These are phyloP conservation scores for Arbacia lixula DNA, from an alignment of 53 echinoderm and acorn worm species.

Conservation along the genomic window DNA sequence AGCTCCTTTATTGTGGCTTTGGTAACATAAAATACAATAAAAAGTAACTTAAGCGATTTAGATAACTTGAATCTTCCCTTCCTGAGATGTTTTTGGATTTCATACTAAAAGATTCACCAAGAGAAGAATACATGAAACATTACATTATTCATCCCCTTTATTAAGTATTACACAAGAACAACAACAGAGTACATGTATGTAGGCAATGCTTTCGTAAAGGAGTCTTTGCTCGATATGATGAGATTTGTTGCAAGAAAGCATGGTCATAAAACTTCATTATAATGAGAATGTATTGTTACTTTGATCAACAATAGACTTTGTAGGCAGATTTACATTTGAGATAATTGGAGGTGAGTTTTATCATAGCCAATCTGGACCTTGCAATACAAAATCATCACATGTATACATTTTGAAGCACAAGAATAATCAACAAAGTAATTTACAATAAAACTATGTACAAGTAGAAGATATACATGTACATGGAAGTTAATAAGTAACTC, in stretches of 20 bases:
- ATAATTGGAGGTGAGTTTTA: slow-evolving; percentile 26
- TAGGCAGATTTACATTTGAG: slow-evolving; percentile 30
- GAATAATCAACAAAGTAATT: slow-evolving; percentile 30
- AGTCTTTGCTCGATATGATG: slow-evolving; percentile 23
- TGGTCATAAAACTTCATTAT: no score
- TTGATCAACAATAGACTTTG: slow-evolving; percentile 25
- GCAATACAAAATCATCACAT: slow-evolving; percentile 26
- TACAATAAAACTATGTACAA: slow-evolving; percentile 12
- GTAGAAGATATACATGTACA: slow-evolving; percentile 26
- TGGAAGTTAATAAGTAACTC: slow-evolving; percentile 14
- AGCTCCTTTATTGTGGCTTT: slow-evolving; percentile 25
- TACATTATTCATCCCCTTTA: slow-evolving; percentile 27
- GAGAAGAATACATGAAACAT: slow-evolving; percentile 30
- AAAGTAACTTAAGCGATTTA: slow-evolving; percentile 9
- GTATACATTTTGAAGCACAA: slow-evolving; percentile 28
- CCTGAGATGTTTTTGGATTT: slow-evolving; percentile 24
- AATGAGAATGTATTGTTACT: neutral
- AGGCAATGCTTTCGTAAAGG: slow-evolving; percentile 28
- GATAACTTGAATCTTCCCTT: slow-evolving; percentile 21
- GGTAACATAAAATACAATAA: slow-evolving; percentile 27
- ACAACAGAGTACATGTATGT: slow-evolving; percentile 21
- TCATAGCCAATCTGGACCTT: slow-evolving; percentile 30
- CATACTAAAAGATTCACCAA: slow-evolving; percentile 15
- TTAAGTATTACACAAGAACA: slow-evolving; percentile 16
- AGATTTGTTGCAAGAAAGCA: no score